Conservation (phyloP, 2,888 invertebrate genomes). For the Lepas anatifera region DNA sequence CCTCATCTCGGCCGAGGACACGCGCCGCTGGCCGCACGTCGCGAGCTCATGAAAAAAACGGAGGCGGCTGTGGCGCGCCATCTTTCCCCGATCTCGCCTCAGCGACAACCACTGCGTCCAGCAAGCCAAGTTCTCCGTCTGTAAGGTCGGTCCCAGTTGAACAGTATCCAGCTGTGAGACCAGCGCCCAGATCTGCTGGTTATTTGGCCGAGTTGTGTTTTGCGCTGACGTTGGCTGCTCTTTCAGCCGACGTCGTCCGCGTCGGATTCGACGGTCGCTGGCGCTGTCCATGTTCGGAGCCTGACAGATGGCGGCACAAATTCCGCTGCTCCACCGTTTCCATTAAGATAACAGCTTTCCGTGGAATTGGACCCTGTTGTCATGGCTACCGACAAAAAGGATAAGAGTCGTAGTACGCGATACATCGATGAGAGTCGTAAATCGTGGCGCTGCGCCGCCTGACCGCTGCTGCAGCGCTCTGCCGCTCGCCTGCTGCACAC, state of each 20-base stretch:
- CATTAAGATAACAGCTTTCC: conserved; percentile 9
- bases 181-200: background rate
- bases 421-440: conserved; percentile 1
- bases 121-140: no score
- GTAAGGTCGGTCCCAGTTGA: no score
- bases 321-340: background rate
- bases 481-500: background rate
- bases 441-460: background rate
- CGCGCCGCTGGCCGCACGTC: no score
- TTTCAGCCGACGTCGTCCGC: background rate
- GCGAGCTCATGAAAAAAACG: no score
- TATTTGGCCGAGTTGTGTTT: background rate
- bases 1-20: no score
- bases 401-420: conserved; percentile 5
- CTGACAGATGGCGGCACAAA: conserved; percentile 7
- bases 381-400: conserved; percentile 2
- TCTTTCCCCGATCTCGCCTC: no score
- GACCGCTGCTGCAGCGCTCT: background rate
- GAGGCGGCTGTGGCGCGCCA: no score
- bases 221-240: background rate
- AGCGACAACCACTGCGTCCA: no score
- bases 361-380: background rate
- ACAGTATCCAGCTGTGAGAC: no score
- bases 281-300: background rate
- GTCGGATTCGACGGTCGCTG: background rate